Percentiles rank a stretch among this genome's conserved stretches.
phyloP scores from a whole-genome alignment of 2,888 invertebrate genomes.

The Cryptosula pallasiana region DNA sequence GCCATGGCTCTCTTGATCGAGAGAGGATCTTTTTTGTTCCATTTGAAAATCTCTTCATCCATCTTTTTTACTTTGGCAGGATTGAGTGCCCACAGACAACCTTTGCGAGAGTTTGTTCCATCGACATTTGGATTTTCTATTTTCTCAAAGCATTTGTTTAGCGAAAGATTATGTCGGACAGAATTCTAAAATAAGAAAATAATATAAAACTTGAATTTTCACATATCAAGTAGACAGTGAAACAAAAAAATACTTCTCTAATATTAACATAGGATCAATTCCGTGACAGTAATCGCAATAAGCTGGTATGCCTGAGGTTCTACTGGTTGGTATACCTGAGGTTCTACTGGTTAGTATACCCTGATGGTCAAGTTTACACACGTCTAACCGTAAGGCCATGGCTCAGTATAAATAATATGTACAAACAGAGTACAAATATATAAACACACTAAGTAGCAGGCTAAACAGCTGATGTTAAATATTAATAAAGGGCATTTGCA shows the following conservation, averaged over 20 bases:
- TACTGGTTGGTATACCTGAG: too few relatives aligned
- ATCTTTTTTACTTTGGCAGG: slow-evolving; percentile 90
- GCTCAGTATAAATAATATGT: too few relatives aligned
- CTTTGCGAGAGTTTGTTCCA: slow-evolving; percentile 54
- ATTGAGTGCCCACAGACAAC: slow-evolving; percentile 92
- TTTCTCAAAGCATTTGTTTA: slow-evolving; percentile 98
- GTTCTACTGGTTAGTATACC: too few relatives aligned
- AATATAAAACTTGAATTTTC: too few relatives aligned
- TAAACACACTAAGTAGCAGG: background rate
- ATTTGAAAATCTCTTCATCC: slow-evolving; percentile 96
- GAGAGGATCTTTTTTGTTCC: slow-evolving; percentile 89
- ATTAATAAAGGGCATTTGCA: background rate
- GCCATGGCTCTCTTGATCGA: slow-evolving; percentile 91
- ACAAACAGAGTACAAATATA: too few relatives aligned
- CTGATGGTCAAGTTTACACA: too few relatives aligned
- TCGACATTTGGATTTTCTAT: slow-evolving; percentile 73
- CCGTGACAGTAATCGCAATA: too few relatives aligned
- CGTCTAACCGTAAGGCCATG: too few relatives aligned
- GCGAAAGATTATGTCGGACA: slow-evolving; percentile 89
- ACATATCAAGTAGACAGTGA: too few relatives aligned
- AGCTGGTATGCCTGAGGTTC: too few relatives aligned
- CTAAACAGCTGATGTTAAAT: slow-evolving; percentile 8
- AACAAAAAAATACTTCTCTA: too few relatives aligned
- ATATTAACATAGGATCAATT: too few relatives aligned
- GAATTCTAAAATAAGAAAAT: slow-evolving; percentile 77